Evolutionary conservation across 2,113 vertebrate species (phyloP), one percentile per base, ranked within the genome.

Genomic region (Manacus vitellinus): DNA sequence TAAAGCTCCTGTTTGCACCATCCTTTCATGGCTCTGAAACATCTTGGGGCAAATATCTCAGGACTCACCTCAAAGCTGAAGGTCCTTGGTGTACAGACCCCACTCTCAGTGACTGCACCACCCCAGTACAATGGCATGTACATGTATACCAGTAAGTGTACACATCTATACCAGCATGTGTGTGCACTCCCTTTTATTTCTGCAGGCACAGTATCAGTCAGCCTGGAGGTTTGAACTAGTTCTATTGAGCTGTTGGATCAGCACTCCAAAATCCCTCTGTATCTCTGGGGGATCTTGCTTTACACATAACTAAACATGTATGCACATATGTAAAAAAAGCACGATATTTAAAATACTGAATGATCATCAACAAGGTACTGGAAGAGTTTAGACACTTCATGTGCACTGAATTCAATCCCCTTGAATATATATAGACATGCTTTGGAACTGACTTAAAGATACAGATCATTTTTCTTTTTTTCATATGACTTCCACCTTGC

Each of bases 81-180:
- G 2, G 19, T 55, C 28, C 14, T 73, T 1, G 0, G 9, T 43
- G 10, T 41, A 9, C 22, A 58, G 43, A 70, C 3, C 15, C 10
- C 20, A 3, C 2, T 43, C 5, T 43, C 10, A 2, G 35, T n/a
- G 6, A 9, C 23, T 31, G 27, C 30, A 8, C 35, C 6, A 49
- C 0, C 5, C 4, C 6, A 4, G 8, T n/a, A 22, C 30, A 20
- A 43, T 1, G 10, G 5, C 0, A 19, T 21, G 4, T 18, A 3
- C 15, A 33, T 12, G 14, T n/a, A 28, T 3, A 44, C 3, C 8
- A 12, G 5, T 31, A 31, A n/a, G 11, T 11, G 16, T 20, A 7
- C 20, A 12, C 27, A 10, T 16, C 4, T 17, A 16, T 7, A 49
- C 12, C 18, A 30, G 9, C 19, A 21, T 21, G 8, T 14, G 7